A percentile compares a stretch with the other conserved stretches of the same genome.
Conservation (phyloP, 2,888 invertebrate species). For the Rhyacophila evoluta region DNA sequence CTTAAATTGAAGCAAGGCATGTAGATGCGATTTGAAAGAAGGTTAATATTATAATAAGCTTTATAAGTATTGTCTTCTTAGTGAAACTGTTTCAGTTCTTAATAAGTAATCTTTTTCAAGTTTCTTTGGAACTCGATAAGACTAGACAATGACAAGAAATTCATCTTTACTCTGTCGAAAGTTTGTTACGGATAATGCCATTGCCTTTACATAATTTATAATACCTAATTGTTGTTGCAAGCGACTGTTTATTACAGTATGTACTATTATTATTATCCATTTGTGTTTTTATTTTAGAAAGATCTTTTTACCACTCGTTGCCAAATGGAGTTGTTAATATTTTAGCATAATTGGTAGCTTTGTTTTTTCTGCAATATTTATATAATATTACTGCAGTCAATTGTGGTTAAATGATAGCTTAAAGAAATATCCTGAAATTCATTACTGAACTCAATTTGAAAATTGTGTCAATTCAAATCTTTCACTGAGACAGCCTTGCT, state of each 20-base stretch:
- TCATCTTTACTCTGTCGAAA: neutral
- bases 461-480: neutral
- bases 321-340: neutral
- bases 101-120: neutral
- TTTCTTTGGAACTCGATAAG: neutral
- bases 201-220: neutral
- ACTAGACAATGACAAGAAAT: neutral
- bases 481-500: neutral
- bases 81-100: neutral
- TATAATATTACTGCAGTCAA: neutral
- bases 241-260: neutral
- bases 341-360: neutral
- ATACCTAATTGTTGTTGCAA: neutral
- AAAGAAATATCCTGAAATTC: neutral
- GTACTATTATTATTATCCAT: neutral
- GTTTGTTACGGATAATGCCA: neutral
- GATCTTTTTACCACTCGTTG: neutral
- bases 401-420: neutral
- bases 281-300: neutral
- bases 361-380: neutral
- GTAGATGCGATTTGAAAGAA: too few relatives aligned
- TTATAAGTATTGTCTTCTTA: neutral
- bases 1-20: too few relatives aligned
- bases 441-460: neutral
- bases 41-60: too few relatives aligned